Evolutionary conservation across 2,888 invertebrate species (phyloP), one percentile per base, ranked within the genome.

Genomic region (Eupsilia transversa): DNA sequence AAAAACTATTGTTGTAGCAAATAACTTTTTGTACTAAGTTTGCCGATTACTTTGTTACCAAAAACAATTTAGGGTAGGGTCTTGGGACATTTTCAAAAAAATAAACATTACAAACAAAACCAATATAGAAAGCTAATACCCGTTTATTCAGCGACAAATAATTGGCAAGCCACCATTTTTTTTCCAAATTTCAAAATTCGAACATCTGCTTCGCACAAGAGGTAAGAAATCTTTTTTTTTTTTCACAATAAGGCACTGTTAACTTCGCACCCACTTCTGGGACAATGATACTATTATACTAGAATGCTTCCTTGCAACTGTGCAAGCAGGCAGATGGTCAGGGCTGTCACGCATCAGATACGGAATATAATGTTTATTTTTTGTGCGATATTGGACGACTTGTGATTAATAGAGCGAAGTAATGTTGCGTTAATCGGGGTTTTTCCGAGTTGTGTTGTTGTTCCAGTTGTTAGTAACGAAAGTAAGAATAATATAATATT

Each of bases 221-320:
- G 76, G 66, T 46, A 67, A 67, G 17, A 61, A 38, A 30, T n/a
- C 2, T 69, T 72, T 79, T 75, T 77, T 74, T 74, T 79, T 82
- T 66, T 70, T 77, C 76, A 74, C 82, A 87, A 86, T 78, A 77
- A 78, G 66, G 78, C 83, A 88, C 89, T 89, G 90, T 92, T 90
- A 91, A 91, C 90, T 93, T 93, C 86, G 92, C 92, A 91, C 91
- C 91, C 90, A 93, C 91, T 93, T 91, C 83, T 77, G 74, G 77
- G 79, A 83, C 85, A 87, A 79, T 82, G 81, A 82, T 85, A 82
- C 84, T 85, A 80, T 85, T 84, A 82, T 87, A 73, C 57, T 70
- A 14, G 77, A 83, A 77, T 73, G 82, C 77, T 82, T 86, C 69
- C 83, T 85, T 87, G 87, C 91, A 90, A 90, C 91, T 92, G 91